A percentile compares a stretch with the other conserved stretches of the same genome.
Evolutionary conservation across 2,797 vertebrate genomes (phyloP).

Genomic region (Intellagama lesueurii): DNA sequence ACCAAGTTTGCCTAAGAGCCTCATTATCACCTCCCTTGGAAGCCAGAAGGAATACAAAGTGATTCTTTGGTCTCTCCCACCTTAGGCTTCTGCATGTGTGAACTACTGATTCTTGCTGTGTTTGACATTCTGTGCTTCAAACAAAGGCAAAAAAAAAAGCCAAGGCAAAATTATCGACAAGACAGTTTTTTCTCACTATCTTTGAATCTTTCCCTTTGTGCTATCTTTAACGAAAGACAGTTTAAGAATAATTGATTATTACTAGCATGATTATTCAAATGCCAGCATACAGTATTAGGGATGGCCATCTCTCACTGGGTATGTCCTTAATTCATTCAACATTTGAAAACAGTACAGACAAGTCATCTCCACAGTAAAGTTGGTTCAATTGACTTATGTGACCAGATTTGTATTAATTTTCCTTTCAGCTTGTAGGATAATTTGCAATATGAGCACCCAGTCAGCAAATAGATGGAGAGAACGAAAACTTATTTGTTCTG

Average conservation of each 20-base stretch:
- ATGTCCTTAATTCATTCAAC: not conserved
- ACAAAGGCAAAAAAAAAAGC: constrained; percentile 20
- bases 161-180: constrained; percentile 7
- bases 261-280: constrained; percentile 18
- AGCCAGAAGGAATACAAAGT: constrained; percentile 48
- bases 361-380: not conserved
- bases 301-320: not conserved
- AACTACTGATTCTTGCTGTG: constrained; percentile 46
- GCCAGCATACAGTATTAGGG: constrained; percentile 28
- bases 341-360: not conserved
- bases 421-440: not conserved
- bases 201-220: constrained; percentile 15
- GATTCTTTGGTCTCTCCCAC: constrained; percentile 45
- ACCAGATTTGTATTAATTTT: not conserved
- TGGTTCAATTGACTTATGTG: too few relatives aligned
- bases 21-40: constrained; percentile 62
- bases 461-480: not conserved
- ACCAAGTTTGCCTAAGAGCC: constrained; percentile 26
- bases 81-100: constrained; percentile 26
- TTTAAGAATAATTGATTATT: constrained; percentile 10
- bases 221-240: constrained; percentile 33
- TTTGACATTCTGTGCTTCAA: constrained; percentile 49
- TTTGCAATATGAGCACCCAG: not conserved
- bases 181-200: constrained; percentile 44
- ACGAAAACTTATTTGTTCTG: too few relatives aligned